Evolutionary conservation across 2,888 invertebrate species (phyloP).

Genomic region (Ormyrus pomaceus): DNA sequence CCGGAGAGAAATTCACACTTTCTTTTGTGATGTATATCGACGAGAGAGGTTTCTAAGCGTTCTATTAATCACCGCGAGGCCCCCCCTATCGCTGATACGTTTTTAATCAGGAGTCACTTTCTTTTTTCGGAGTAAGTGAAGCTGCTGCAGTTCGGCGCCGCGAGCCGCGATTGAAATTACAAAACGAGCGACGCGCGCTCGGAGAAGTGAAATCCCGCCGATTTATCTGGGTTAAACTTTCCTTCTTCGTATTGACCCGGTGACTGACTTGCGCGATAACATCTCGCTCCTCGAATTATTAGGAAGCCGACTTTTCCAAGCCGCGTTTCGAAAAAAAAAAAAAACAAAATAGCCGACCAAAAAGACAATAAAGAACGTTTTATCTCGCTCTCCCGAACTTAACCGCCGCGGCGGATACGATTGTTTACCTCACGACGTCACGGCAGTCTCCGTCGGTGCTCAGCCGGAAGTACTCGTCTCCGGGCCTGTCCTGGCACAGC

Average conservation of each 20-base stretch:
- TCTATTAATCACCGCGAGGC: neutral
- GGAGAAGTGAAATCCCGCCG: constrained; percentile 40
- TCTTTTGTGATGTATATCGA: neutral
- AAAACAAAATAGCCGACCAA: neutral
- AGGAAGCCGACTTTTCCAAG: no score
- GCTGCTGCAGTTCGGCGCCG: no score
- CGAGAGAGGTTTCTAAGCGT: neutral
- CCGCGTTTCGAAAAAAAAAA: neutral
- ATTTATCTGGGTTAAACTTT: constrained; percentile 29
- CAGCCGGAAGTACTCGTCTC: constrained; percentile 94
- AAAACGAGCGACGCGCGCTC: neutral
- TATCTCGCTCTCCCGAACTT: no score
- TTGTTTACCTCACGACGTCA: constrained; percentile 90
- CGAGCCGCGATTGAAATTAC: constrained; percentile 24
- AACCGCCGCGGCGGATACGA: no score
- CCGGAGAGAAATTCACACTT: constrained; percentile 36
- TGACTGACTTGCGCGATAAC: constrained; percentile 28
- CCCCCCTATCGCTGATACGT: no score
- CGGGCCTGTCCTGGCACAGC: constrained; percentile 90
- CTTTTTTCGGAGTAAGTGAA: no score
- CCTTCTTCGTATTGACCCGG: constrained; percentile 24
- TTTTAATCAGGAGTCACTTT: no score
- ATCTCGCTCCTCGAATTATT: no score
- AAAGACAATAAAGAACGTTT: neutral
- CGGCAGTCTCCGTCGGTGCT: constrained; percentile 91